These are phyloP conservation scores for Phrynosoma blainvillii DNA, from an alignment of 2,113 vertebrate genomes.

Conservation along the genomic window DNA sequence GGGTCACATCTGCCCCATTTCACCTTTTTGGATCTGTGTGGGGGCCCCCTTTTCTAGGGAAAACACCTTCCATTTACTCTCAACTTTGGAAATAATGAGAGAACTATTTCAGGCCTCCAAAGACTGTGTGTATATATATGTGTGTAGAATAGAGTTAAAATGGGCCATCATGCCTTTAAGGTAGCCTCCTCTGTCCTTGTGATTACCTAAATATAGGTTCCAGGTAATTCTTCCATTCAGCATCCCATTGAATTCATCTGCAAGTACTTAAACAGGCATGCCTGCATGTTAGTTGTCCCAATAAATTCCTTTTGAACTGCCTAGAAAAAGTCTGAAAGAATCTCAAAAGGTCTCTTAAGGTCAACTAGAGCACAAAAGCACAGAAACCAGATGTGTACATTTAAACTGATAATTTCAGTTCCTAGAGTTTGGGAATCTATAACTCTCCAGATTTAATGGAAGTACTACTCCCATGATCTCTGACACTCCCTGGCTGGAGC, in stretches of 20 bases:
- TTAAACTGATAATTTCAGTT: not conserved
- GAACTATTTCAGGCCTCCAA: no score
- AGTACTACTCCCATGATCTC: not conserved
- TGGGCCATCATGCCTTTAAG: not conserved
- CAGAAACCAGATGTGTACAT: not conserved
- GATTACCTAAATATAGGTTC: not conserved
- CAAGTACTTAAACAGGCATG: slow-evolving; percentile 5
- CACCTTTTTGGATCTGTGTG: no score
- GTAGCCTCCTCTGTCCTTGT: not conserved
- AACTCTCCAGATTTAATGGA: not conserved
- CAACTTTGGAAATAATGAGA: no score
- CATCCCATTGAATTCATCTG: slow-evolving; percentile 12
- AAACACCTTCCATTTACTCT: no score
- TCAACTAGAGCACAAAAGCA: not conserved
- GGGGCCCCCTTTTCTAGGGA: no score
- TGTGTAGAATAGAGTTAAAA: no score
- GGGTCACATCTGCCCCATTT: no score
- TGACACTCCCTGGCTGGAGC: not conserved
- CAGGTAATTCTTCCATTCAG: slow-evolving; percentile 18
- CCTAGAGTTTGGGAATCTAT: not conserved
- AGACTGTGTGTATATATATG: no score
- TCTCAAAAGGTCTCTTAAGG: not conserved
- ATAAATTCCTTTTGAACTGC: not conserved
- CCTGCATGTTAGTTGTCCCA: slow-evolving; percentile 12
- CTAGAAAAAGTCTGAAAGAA: slow-evolving; percentile 20